Evolutionary conservation across 2,113 vertebrate genomes (phyloP), one percentile per base, ranked within the genome.

Genomic region (Gila orcuttii): DNA sequence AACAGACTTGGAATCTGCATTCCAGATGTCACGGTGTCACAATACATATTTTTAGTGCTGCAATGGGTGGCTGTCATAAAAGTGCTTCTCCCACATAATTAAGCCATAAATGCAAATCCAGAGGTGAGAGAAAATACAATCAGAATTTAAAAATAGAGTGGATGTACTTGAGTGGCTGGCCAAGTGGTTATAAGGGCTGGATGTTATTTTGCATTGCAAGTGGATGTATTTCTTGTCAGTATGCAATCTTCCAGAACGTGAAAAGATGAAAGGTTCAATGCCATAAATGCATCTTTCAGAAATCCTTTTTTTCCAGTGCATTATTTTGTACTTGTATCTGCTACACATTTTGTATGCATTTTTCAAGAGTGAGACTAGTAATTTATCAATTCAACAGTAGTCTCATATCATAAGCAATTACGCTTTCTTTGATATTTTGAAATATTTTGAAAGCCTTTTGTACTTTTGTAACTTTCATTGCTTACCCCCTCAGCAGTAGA

Each of bases 101-200:
- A 52, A 25, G 45, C 11, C 52, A 21, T n/a, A 33, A 13, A 66
- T 69, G 62, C 80, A 82, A 52, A 82, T 82, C 45, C 36, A 39
- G 15, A 81, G 45, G 62, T 82, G 28, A 69, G 45, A 55, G 3
- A 52, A 82, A 33, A 82, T 15, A 17, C 47, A 36, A 36, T 55
- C 19, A n/a, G 50, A 68, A 52, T 33, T 62, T 69, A 68, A 82
- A 82, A 50, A 82, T 50, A 82, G 15, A 81, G 78, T 64, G 57
- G 39, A 64, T 47, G 78, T 64, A 28, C 59, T 5, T 33, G 4
- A 59, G 12, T 60, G 19, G 3, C 21, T 59, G 55, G 19, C 33
- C 23, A 60, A n/a, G 31, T 78, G 28, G 17, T 19, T 74, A 25
- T 25, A 62, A 62, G 60, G n/a, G n/a, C 60, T 62, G 33, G 52